Evolutionary conservation across 2,888 invertebrate species (phyloP).

Genomic region (Corbicula japonica): DNA sequence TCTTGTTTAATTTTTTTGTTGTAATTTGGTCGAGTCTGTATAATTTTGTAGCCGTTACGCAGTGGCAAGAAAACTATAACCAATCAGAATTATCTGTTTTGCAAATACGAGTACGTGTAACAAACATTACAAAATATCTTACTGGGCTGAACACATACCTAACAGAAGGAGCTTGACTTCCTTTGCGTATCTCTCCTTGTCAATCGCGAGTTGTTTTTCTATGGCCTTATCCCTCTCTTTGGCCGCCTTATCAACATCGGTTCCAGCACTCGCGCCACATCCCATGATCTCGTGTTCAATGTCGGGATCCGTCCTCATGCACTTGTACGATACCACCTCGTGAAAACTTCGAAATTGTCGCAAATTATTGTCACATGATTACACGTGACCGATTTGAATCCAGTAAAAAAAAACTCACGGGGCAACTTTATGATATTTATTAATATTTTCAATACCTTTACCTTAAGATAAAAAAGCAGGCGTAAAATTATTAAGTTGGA

Average conservation of each 20-base stretch:
- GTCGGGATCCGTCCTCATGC: too few relatives aligned
- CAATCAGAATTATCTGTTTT: background rate
- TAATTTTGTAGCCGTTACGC: background rate
- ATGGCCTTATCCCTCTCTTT: background rate
- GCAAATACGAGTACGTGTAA: background rate
- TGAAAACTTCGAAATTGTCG: background rate
- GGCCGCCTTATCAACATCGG: conserved; percentile 2
- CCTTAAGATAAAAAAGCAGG: too few relatives aligned
- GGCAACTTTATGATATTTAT: too few relatives aligned
- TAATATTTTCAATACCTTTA: too few relatives aligned
- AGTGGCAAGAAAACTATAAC: background rate
- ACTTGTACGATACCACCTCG: too few relatives aligned
- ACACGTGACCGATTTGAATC: too few relatives aligned
- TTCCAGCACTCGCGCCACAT: background rate
- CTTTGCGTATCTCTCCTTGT: background rate
- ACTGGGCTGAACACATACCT: background rate
- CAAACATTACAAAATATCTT: background rate
- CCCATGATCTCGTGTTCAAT: conserved; percentile 4
- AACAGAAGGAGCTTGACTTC: conserved; percentile 7
- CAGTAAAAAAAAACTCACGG: too few relatives aligned
- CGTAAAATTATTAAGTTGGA: too few relatives aligned
- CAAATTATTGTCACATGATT: too few relatives aligned
- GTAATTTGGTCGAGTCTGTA: too few relatives aligned
- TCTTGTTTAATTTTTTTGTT: too few relatives aligned
- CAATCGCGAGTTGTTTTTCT: conserved; percentile 6